These are phyloP conservation scores for Aquatica leii DNA, from an alignment of 2,888 invertebrate species.

Conservation along the genomic window DNA sequence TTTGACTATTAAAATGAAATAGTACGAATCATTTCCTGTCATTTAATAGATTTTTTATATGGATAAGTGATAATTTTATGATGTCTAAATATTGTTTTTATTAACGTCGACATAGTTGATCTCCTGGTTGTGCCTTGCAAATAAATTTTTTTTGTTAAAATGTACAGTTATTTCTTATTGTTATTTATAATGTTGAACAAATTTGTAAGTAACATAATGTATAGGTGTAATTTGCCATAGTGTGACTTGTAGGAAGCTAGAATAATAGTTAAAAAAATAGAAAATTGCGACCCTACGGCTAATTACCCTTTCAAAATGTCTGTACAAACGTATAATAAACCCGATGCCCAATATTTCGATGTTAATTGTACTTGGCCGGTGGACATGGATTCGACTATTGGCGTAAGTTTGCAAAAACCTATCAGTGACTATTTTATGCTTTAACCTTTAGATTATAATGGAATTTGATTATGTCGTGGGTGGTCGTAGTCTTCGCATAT, in stretches of 20 bases:
- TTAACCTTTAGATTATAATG: not conserved
- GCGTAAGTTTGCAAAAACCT: slow-evolving; percentile 1
- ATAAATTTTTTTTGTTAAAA: too few relatives aligned
- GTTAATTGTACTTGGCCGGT: slow-evolving; percentile 8
- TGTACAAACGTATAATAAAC: not conserved
- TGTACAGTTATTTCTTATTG: too few relatives aligned
- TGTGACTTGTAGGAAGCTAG: not conserved
- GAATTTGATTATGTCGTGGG: slow-evolving; percentile 5
- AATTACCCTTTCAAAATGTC: slow-evolving; percentile 9
- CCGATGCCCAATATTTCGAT: slow-evolving; percentile 10
- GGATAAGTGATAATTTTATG: too few relatives aligned
- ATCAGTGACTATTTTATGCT: not conserved
- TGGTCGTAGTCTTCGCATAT: not conserved
- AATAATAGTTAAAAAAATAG: slow-evolving; percentile 5
- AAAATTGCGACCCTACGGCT: not conserved
- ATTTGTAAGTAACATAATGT: too few relatives aligned
- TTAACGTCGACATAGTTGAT: too few relatives aligned
- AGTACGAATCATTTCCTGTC: too few relatives aligned
- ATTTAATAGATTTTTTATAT: too few relatives aligned
- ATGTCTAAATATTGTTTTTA: too few relatives aligned
- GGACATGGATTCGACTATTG: slow-evolving; percentile 2
- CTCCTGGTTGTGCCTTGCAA: too few relatives aligned
- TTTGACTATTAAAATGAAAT: too few relatives aligned
- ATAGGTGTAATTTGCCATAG: too few relatives aligned
- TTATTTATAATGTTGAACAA: too few relatives aligned